Conservation (phyloP, 2,797 vertebrate genomes). For the Morus bassanus region DNA sequence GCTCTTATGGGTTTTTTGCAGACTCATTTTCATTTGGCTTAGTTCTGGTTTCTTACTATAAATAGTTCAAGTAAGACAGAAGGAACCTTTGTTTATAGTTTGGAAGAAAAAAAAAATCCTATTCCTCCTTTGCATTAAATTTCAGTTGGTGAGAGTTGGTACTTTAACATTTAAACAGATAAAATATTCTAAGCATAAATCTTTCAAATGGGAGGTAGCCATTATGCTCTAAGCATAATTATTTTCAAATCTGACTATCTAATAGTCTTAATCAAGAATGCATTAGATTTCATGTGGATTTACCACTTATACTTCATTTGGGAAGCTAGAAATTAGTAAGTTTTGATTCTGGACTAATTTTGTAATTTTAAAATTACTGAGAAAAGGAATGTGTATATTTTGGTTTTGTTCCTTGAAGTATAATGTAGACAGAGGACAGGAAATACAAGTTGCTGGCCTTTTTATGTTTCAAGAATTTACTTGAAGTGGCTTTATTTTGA, state of each 20-base stretch:
- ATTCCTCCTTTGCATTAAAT: slow-evolving; percentile 1
- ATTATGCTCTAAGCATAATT: not conserved
- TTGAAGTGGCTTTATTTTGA: not conserved
- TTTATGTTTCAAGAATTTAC: not conserved
- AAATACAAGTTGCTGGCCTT: not conserved
- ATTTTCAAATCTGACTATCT: not conserved
- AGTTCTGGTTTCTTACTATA: not conserved
- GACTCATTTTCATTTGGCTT: slow-evolving; percentile 52
- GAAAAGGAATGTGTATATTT: not conserved
- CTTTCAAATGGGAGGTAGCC: not conserved
- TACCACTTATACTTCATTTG: not conserved
- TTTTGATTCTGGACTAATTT: not conserved
- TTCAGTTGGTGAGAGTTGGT: not conserved
- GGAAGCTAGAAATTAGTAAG: not conserved
- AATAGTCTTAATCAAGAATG: not conserved
- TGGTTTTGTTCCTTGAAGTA: not conserved
- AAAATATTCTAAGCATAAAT: not conserved
- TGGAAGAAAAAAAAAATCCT: not conserved
- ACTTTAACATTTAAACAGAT: not conserved
- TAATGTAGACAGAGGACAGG: not conserved
- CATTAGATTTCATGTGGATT: not conserved
- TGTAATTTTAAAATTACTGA: not conserved
- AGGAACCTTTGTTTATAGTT: slow-evolving; percentile 5
- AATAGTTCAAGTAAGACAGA: slow-evolving; percentile 24
- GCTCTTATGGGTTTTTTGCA: not conserved